Conservation (phyloP, 37 sponge, comb jelly and placozoan species). For the Petrosia ficiformis region DNA sequence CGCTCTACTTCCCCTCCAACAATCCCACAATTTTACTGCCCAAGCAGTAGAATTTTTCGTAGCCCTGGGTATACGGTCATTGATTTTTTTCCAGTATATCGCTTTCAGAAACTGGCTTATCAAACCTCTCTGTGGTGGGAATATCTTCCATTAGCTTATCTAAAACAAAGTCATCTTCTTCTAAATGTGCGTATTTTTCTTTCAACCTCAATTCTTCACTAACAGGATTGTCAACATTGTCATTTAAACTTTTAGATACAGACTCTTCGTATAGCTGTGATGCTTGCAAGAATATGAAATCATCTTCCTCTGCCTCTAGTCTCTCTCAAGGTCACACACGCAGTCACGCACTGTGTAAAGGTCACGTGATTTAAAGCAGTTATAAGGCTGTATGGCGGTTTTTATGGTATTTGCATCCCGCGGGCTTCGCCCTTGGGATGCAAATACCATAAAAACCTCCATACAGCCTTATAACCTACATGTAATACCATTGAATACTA, state of each 20-base stretch:
- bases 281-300: not conserved
- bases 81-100: not conserved
- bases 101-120: not conserved
- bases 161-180: not conserved
- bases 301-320: no score
- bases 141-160: not conserved
- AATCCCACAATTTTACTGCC: not conserved
- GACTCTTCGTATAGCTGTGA: not conserved
- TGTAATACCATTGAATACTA: no score
- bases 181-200: not conserved
- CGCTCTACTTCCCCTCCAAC: not conserved
- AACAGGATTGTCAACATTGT: no score
- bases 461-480: no score
- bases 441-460: no score
- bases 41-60: not conserved
- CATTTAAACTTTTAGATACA: no score
- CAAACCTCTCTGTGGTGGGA: not conserved
- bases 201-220: not conserved
- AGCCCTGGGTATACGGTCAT: not conserved
- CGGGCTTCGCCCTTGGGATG: no score
- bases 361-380: no score
- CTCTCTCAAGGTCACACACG: no score
- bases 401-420: no score
- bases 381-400: no score
- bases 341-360: no score